A percentile compares a stretch with the other conserved stretches of the same genome.
phyloP scores from a whole-genome alignment of 2,888 invertebrate genomes.

The Drosophila niveifrons region DNA sequence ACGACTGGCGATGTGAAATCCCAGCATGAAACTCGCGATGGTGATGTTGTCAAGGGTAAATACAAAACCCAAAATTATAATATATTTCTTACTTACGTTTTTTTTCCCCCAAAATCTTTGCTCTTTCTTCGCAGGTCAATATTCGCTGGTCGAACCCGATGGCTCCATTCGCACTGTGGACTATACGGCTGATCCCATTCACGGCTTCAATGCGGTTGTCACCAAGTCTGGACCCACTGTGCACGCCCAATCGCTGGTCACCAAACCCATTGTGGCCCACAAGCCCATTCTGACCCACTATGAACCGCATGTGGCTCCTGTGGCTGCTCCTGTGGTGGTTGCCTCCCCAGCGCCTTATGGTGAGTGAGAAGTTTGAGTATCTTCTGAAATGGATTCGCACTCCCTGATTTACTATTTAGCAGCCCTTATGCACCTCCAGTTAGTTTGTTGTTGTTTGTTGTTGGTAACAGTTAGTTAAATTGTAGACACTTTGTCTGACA shows the following conservation, averaged over 20 bases:
- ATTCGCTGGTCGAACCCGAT: slow-evolving; percentile 85
- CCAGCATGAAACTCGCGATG: slow-evolving; percentile 88
- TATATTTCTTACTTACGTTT: neutral
- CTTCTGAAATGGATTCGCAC: slow-evolving; percentile 26
- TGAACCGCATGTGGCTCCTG: slow-evolving; percentile 74
- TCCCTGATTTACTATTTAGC: slow-evolving; percentile 22
- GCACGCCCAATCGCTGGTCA: slow-evolving; percentile 83
- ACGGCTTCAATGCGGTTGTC: slow-evolving; percentile 85
- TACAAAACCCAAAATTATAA: neutral
- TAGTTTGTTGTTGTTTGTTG: slow-evolving; percentile 31
- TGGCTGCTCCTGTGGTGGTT: slow-evolving; percentile 79
- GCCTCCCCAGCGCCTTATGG: slow-evolving; percentile 84
- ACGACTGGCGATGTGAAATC: slow-evolving; percentile 87
- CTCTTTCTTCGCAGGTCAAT: slow-evolving; percentile 79
- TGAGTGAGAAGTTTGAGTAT: slow-evolving; percentile 16
- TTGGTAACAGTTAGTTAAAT: slow-evolving; percentile 29
- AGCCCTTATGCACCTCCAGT: slow-evolving; percentile 38
- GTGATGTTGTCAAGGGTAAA: slow-evolving; percentile 88
- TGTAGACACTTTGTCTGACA: slow-evolving; percentile 14
- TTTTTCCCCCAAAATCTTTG: neutral
- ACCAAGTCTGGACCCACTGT: slow-evolving; percentile 85
- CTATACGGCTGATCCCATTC: slow-evolving; percentile 84
- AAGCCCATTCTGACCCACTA: slow-evolving; percentile 82
- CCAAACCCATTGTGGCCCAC: slow-evolving; percentile 83
- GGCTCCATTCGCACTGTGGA: slow-evolving; percentile 85